Evolutionary conservation across 2,113 vertebrate species (phyloP).

Genomic region (Serinus canaria): DNA sequence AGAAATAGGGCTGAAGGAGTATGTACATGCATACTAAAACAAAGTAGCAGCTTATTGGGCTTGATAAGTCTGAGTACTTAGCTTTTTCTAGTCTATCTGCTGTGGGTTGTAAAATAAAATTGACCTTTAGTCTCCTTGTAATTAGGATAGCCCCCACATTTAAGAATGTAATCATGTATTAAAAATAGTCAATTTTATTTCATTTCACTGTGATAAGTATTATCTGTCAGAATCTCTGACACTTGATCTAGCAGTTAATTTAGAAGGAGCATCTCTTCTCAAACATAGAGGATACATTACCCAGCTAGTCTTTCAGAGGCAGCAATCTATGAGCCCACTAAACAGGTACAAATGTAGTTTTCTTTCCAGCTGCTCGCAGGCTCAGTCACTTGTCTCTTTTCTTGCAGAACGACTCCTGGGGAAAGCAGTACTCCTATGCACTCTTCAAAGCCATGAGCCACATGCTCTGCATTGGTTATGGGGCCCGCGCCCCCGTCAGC

Average conservation of each 20-base stretch:
- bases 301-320: conserved; percentile 16
- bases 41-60: not conserved
- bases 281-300: conserved; percentile 36
- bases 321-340: conserved; percentile 23
- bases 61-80: not conserved
- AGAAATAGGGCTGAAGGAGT: not conserved
- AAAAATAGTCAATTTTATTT: conserved; percentile 2
- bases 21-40: not conserved
- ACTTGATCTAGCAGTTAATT: not conserved
- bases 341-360: not conserved
- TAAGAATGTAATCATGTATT: not conserved
- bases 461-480: conserved; percentile 98
- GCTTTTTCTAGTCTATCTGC: not conserved
- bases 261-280: not conserved
- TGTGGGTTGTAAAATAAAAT: not conserved
- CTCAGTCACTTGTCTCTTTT: conserved; percentile 42
- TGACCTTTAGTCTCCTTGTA: not conserved
- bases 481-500: conserved; percentile 93
- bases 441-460: conserved; percentile 99
- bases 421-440: conserved; percentile 97
- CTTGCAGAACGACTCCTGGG: conserved; percentile 96
- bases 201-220: not conserved
- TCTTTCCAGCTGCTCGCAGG: not conserved
- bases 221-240: not conserved
- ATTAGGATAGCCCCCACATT: not conserved